Conservation (phyloP, 2,113 vertebrate genomes). For the Nanger granti region DNA sequence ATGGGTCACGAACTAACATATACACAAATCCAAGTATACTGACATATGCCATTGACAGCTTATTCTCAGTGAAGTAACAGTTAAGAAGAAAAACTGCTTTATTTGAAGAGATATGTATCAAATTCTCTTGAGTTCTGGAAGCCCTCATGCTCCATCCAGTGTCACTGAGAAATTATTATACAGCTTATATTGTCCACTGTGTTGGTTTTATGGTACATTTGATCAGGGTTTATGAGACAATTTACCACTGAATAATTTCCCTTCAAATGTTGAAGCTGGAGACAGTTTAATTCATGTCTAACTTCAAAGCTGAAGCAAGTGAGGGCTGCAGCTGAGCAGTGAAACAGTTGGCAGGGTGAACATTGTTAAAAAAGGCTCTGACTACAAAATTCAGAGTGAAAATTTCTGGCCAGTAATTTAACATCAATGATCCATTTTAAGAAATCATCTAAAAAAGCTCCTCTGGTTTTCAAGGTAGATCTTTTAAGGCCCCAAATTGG, state of each 20-base stretch:
- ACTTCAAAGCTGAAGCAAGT: slow-evolving; percentile 19
- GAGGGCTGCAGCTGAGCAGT: not conserved
- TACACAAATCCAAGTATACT: not conserved
- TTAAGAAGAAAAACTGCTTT: not conserved
- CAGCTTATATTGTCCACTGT: not conserved
- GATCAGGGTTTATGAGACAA: slow-evolving; percentile 27
- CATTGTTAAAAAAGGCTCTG: not conserved
- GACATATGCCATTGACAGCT: not conserved
- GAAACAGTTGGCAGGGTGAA: not conserved
- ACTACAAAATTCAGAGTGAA: not conserved
- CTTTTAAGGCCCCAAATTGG: not conserved
- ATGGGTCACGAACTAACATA: not conserved
- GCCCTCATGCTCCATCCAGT: not conserved
- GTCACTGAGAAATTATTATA: not conserved
- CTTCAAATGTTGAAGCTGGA: not conserved
- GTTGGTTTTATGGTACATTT: not conserved
- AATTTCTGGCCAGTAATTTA: slow-evolving; percentile 5
- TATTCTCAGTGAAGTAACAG: not conserved
- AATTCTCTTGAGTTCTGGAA: not conserved
- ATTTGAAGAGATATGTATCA: not conserved
- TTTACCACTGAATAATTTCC: slow-evolving; percentile 29
- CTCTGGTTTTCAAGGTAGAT: slow-evolving; percentile 6
- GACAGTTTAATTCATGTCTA: not conserved
- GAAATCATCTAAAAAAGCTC: not conserved
- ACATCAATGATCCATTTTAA: slow-evolving; percentile 9